A percentile compares a stretch with the other conserved stretches of the same genome.
Conservation (phyloP, 2,797 vertebrate genomes). For the Sebastes hubbsi region DNA sequence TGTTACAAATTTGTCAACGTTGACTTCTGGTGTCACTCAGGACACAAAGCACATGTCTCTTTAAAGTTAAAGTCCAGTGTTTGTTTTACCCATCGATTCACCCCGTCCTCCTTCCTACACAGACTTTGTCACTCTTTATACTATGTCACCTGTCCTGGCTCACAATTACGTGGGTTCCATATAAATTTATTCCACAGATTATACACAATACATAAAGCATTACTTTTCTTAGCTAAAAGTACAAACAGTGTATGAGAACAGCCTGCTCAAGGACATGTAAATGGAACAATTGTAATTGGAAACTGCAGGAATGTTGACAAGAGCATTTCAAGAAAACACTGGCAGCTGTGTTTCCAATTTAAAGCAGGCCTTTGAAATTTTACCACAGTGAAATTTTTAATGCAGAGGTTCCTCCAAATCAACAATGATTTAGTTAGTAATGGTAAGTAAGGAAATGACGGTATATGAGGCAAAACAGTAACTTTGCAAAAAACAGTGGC, state of each 20-base stretch:
- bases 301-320: neutral
- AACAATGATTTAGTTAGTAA: neutral
- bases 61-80: too few species aligned
- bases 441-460: neutral
- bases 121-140: too few species aligned
- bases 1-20: neutral
- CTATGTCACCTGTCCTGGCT: too few species aligned
- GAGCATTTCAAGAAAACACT: neutral
- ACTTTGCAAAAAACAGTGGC: neutral
- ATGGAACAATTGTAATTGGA: neutral
- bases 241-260: neutral
- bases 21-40: neutral
- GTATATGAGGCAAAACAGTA: neutral
- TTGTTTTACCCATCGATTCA: too few species aligned
- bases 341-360: neutral
- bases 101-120: too few species aligned
- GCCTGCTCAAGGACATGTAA: neutral
- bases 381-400: neutral
- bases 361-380: neutral
- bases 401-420: neutral
- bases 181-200: neutral
- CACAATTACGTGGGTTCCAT: too few species aligned
- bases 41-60: too few species aligned
- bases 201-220: neutral
- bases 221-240: neutral